Percentiles rank a stretch among this genome's conserved stretches.
phyloP scores from a whole-genome alignment of 2,888 invertebrate genomes.

The Achlya flavicornis region DNA sequence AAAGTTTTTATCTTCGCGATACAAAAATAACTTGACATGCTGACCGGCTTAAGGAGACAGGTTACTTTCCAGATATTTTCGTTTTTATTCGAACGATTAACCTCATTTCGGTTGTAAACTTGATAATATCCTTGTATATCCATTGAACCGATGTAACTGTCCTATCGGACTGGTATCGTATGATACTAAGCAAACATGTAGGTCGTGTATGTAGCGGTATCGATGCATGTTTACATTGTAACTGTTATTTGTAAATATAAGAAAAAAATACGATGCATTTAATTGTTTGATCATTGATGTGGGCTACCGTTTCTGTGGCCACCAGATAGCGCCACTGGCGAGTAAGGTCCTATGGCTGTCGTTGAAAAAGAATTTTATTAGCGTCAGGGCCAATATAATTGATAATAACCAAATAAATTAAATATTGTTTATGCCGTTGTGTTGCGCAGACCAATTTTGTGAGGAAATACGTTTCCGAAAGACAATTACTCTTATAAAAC shows the following conservation, averaged over 20 bases:
- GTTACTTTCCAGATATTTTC: slow-evolving; percentile 7
- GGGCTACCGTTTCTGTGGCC: too few relatives aligned
- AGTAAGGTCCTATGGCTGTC: too few relatives aligned
- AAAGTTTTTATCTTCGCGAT: slow-evolving; percentile 2
- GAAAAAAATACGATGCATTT: too few relatives aligned
- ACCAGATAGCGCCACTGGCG: too few relatives aligned
- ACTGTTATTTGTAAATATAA: slow-evolving; percentile 25
- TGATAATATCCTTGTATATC: slow-evolving; percentile 23
- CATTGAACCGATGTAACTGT: slow-evolving; percentile 35
- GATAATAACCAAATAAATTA: too few relatives aligned
- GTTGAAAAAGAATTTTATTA: too few relatives aligned
- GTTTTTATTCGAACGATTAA: slow-evolving; percentile 10
- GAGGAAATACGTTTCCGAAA: too few relatives aligned
- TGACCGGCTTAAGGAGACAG: neutral
- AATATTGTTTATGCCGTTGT: too few relatives aligned
- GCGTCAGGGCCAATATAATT: too few relatives aligned
- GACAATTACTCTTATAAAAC: too few relatives aligned
- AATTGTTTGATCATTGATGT: too few relatives aligned
- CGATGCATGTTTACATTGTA: slow-evolving; percentile 43
- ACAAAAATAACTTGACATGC: slow-evolving; percentile 5
- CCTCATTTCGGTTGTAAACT: slow-evolving; percentile 23
- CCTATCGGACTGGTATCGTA: slow-evolving; percentile 29
- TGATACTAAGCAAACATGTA: slow-evolving; percentile 29
- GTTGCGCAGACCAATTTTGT: too few relatives aligned
- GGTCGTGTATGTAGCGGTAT: slow-evolving; percentile 53